Evolutionary conservation across 2,888 invertebrate species (phyloP).

Genomic region (Tetrapedia diversipes): DNA sequence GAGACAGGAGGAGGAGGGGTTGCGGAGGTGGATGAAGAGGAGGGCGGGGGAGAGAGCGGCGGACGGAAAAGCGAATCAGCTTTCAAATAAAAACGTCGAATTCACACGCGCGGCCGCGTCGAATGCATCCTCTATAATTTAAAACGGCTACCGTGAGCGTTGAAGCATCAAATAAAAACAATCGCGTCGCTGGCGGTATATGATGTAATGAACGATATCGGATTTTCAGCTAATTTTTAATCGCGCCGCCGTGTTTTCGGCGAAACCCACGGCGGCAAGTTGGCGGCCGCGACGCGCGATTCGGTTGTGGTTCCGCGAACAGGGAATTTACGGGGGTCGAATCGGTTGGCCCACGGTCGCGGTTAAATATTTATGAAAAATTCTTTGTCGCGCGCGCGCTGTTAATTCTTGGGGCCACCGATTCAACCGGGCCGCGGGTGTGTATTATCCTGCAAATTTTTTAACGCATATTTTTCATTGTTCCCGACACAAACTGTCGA

Average conservation of each 20-base stretch:
- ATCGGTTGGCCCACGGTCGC: neutral
- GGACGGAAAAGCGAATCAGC: slow-evolving; percentile 65
- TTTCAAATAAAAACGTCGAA: slow-evolving; percentile 71
- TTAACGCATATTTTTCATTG: slow-evolving; percentile 24
- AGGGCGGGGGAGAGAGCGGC: slow-evolving; percentile 1
- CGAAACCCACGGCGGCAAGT: neutral
- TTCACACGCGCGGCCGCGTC: slow-evolving; percentile 58
- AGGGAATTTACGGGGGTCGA: slow-evolving; percentile 29
- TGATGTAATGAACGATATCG: slow-evolving; percentile 69
- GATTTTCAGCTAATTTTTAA: slow-evolving; percentile 69
- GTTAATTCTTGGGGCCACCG: slow-evolving; percentile 45
- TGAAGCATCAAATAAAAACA: slow-evolving; percentile 70
- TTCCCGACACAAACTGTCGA: no score
- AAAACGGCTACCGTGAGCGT: slow-evolving; percentile 61
- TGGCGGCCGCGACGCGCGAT: neutral
- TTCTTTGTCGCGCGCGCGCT: slow-evolving; percentile 40
- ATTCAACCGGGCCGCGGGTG: no score
- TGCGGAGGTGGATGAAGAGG: neutral
- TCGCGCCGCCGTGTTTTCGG: slow-evolving; percentile 38
- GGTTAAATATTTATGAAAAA: slow-evolving; percentile 57
- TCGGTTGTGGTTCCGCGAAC: no score
- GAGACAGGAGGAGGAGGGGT: neutral
- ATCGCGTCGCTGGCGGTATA: slow-evolving; percentile 53
- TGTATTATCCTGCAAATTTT: slow-evolving; percentile 58
- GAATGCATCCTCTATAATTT: slow-evolving; percentile 68